Evolutionary conservation across 2,888 invertebrate species (phyloP), one percentile per base, ranked within the genome.

Genomic region (Tenthredo scrophulariae): DNA sequence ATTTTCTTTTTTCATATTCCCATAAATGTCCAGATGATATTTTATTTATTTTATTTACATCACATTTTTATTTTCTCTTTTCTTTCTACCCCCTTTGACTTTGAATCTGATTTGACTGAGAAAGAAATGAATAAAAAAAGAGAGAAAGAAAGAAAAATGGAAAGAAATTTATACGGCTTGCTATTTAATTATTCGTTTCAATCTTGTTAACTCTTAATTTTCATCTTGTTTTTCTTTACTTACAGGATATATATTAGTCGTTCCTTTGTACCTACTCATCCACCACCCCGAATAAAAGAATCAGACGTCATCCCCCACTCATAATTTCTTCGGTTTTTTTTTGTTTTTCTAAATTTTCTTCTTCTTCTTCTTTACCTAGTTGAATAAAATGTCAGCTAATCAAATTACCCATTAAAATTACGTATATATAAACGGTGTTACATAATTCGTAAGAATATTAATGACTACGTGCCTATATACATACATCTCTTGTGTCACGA

Each of bases 191-290:
- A 54, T 58, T 80, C n/a, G 18, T 37, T 62, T 37, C 9, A 62
- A 80, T 80, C 58, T 80, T 62, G 80, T 80, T 62, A 62, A 80
- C 37, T 80, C 58, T 80, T 80, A 13, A n/a, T 40, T 22, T 62
- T 29, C n/a, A 37, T 80, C 40, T 80, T 79, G 33, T 18, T 29
- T 33, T 58, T 79, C 79, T 37, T 79, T 58, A 40, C 22, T 33
- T 5, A 22, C 40, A 37, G 46, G 46, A 46, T 46, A 46, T 46
- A 74, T 40, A 40, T 74, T 74, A 33, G 13, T 58, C 37, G 29
- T 29, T 79, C 58, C 79, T 58, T 79, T 54, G 43, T 75, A n/a
- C 46, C 29, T 29, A n/a, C 22, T 77, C 54, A 50, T 58, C 37
- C 1, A 6, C 13, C 18, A 7, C n/a, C 10, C n/a, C 40, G 10